Percentiles rank a stretch among this genome's conserved stretches.
Conservation (phyloP, 2,797 vertebrate genomes). For the Ambastaia sidthimunki region DNA sequence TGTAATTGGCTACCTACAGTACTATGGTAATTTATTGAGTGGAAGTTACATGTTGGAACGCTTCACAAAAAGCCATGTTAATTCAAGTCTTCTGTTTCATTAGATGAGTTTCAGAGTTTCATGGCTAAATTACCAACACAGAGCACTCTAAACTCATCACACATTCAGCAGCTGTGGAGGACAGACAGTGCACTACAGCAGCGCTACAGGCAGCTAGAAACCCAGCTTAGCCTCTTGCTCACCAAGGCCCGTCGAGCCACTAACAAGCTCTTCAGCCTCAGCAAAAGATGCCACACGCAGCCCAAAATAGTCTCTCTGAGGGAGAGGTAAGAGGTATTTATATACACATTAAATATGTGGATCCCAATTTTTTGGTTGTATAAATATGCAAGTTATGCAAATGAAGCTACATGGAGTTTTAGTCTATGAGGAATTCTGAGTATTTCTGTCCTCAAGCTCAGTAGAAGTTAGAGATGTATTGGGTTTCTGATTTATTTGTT, state of each 20-base stretch:
- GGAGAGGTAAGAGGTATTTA: constrained; percentile 85
- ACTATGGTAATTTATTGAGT: not conserved
- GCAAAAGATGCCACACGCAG: constrained; percentile 90
- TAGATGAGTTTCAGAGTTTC: constrained; percentile 95
- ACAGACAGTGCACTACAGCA: constrained; percentile 88
- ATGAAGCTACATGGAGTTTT: constrained; percentile 16
- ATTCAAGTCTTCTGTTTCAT: constrained; percentile 43
- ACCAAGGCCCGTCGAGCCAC: constrained; percentile 86
- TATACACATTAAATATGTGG: constrained; percentile 60
- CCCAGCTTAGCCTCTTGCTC: constrained; percentile 83
- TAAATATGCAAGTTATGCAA: constrained; percentile 72
- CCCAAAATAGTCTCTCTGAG: constrained; percentile 88
- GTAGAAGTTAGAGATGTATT: not conserved
- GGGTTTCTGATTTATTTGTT: not conserved
- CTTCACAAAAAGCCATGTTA: not conserved
- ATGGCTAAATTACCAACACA: constrained; percentile 89
- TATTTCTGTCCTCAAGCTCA: constrained; percentile 9
- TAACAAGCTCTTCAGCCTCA: constrained; percentile 94
- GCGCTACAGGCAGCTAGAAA: constrained; percentile 90
- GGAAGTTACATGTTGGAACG: not conserved
- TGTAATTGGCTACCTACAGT: not conserved
- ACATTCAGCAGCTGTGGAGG: constrained; percentile 91
- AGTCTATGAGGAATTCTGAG: constrained; percentile 15
- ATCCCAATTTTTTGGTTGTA: constrained; percentile 52
- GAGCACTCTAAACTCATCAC: constrained; percentile 91